Conservation (phyloP, 2,888 invertebrate genomes). For the Imbricaverruca yamaguchii region DNA sequence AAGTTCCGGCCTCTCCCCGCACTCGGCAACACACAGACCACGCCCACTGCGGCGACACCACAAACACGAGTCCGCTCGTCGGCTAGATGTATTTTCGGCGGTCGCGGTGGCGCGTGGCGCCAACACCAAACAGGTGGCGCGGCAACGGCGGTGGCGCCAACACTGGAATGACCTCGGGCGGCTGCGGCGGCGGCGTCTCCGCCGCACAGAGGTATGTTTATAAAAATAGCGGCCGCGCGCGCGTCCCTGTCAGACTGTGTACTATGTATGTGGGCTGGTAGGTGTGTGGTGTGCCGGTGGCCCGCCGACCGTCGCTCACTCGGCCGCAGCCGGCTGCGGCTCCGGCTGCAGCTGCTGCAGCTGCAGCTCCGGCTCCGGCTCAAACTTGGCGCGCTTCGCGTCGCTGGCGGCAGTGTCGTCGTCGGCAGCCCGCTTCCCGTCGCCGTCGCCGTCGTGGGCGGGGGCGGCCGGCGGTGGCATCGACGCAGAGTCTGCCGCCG, state of each 20-base stretch:
- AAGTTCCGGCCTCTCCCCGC: not conserved
- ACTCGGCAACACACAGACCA: not conserved
- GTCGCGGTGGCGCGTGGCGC: not conserved
- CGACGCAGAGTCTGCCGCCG: not conserved
- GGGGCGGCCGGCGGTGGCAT: slow-evolving; percentile 1
- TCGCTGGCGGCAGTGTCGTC: not conserved
- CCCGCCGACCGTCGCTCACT: not conserved
- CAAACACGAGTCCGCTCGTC: not conserved
- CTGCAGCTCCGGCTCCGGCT: not conserved
- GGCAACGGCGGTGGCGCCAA: not conserved
- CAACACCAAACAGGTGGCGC: not conserved
- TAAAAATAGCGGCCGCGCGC: not conserved
- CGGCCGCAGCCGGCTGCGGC: not conserved
- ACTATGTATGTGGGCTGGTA: not conserved
- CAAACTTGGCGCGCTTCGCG: not conserved
- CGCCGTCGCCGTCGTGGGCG: not conserved
- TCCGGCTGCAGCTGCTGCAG: not conserved
- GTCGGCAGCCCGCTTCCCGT: not conserved
- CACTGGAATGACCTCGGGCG: not conserved
- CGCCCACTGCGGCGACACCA: not conserved
- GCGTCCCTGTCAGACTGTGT: slow-evolving; percentile 15
- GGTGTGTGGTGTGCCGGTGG: not conserved
- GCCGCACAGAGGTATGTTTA: not conserved
- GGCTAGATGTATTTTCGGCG: slow-evolving; percentile 5
- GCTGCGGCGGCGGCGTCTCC: not conserved